Evolutionary conservation across 2,797 vertebrate genomes (phyloP).

Genomic region (Cyprinella venusta): DNA sequence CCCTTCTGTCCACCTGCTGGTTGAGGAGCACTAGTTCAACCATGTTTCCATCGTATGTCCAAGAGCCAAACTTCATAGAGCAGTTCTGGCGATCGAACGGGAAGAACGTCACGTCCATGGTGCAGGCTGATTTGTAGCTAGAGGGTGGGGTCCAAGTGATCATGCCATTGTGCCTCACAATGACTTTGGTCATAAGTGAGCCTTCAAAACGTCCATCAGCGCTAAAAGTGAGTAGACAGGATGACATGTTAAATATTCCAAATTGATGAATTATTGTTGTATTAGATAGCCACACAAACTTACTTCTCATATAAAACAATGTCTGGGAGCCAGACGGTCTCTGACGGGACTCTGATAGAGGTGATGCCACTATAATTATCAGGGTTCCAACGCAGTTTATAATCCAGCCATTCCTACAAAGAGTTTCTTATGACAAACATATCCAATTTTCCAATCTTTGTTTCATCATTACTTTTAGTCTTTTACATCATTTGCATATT

Average conservation of each 20-base stretch:
- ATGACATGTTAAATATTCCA: neutral
- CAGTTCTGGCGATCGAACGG: slow-evolving; percentile 97
- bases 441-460: neutral
- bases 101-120: slow-evolving; percentile 96
- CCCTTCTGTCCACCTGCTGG: slow-evolving; percentile 90
- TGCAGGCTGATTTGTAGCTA: slow-evolving; percentile 96
- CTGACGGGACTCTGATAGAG: slow-evolving; percentile 92
- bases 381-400: slow-evolving; percentile 93
- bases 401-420: slow-evolving; percentile 90
- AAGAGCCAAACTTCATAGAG: slow-evolving; percentile 98
- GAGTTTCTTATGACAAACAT: neutral
- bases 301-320: slow-evolving; percentile 98
- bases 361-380: slow-evolving; percentile 92
- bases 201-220: slow-evolving; percentile 95
- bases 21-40: slow-evolving; percentile 91
- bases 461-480: neutral
- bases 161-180: slow-evolving; percentile 86
- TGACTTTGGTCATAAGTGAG: slow-evolving; percentile 95
- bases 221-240: slow-evolving; percentile 68
- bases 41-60: slow-evolving; percentile 96
- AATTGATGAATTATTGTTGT: neutral
- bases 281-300: slow-evolving; percentile 61
- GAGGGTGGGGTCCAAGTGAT: slow-evolving; percentile 93
- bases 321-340: slow-evolving; percentile 95
- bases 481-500: neutral